phyloP scores from a whole-genome alignment of 2,888 invertebrate genomes.

The Lasioglossum lativentre region DNA sequence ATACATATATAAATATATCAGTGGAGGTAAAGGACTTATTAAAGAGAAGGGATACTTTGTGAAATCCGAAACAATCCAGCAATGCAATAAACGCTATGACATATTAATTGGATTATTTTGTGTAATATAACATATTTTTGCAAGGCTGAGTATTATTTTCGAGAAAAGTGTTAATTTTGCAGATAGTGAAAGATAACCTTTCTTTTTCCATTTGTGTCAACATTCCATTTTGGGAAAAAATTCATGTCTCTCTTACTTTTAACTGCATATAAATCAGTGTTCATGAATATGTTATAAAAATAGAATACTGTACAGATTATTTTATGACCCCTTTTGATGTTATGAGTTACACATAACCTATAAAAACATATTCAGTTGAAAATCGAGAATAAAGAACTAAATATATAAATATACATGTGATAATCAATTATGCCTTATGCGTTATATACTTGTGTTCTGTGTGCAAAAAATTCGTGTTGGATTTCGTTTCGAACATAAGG shows the following conservation, averaged over 20 bases:
- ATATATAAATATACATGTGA: background rate
- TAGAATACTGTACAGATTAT: background rate
- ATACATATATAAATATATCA: no score
- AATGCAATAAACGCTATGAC: slow-evolving; percentile 22
- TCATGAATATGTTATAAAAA: background rate
- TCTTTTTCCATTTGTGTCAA: no score
- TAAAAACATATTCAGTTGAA: background rate
- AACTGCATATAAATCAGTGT: background rate
- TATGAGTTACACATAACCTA: slow-evolving; percentile 29
- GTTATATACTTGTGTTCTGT: background rate
- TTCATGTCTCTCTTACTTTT: background rate
- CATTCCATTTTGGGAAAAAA: background rate
- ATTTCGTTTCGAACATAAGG: background rate
- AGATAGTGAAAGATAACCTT: slow-evolving; percentile 19
- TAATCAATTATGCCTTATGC: background rate
- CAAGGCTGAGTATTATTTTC: slow-evolving; percentile 63
- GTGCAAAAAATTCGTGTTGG: background rate
- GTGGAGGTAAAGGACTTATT: slow-evolving; percentile 77
- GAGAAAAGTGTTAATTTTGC: slow-evolving; percentile 10
- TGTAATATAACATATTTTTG: slow-evolving; percentile 22
- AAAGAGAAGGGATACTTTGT: slow-evolving; percentile 44
- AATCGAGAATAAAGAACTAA: no score
- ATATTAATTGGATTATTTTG: slow-evolving; percentile 16
- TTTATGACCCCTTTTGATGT: background rate
- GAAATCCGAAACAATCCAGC: slow-evolving; percentile 76